phyloP scores from a whole-genome alignment of 2,797 vertebrate species.

The Trematomus bernacchii region DNA sequence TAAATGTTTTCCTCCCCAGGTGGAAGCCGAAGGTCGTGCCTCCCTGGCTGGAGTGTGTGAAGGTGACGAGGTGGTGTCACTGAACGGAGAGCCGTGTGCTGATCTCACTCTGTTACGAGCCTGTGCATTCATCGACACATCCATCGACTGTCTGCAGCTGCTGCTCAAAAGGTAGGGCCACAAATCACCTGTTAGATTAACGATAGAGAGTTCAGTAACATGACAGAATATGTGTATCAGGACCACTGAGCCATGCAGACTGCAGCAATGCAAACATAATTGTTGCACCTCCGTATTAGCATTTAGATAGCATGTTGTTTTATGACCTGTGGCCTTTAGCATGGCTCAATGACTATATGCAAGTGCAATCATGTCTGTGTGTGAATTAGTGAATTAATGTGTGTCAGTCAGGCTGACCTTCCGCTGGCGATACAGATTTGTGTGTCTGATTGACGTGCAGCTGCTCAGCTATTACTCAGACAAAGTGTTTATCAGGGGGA shows the following conservation, averaged over 20 bases:
- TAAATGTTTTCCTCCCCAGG: constrained; percentile 75
- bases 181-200: background rate
- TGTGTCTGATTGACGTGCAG: constrained; percentile 63
- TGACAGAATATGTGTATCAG: background rate
- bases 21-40: constrained; percentile 87
- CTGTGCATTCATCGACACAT: constrained; percentile 87
- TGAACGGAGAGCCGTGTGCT: constrained; percentile 92
- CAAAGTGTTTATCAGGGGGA: constrained; percentile 30
- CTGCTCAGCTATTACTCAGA: constrained; percentile 60
- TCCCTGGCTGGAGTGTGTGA: constrained; percentile 90
- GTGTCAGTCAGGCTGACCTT: constrained; percentile 72
- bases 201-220: background rate
- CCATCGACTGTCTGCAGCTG: constrained; percentile 89
- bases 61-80: constrained; percentile 93
- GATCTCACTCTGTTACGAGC: constrained; percentile 91
- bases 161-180: constrained; percentile 92
- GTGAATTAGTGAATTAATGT: constrained; percentile 42
- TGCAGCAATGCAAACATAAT: constrained; percentile 35
- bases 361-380: constrained; percentile 21
- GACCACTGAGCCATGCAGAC: constrained; percentile 7
- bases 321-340: constrained; percentile 64
- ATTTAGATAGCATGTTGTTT: constrained; percentile 69
- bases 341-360: constrained; percentile 42
- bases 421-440: constrained; percentile 58
- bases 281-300: constrained; percentile 68